These are phyloP conservation scores for Mellilla xanthometata DNA, from an alignment of 2,888 invertebrate genomes.

Conservation along the genomic window DNA sequence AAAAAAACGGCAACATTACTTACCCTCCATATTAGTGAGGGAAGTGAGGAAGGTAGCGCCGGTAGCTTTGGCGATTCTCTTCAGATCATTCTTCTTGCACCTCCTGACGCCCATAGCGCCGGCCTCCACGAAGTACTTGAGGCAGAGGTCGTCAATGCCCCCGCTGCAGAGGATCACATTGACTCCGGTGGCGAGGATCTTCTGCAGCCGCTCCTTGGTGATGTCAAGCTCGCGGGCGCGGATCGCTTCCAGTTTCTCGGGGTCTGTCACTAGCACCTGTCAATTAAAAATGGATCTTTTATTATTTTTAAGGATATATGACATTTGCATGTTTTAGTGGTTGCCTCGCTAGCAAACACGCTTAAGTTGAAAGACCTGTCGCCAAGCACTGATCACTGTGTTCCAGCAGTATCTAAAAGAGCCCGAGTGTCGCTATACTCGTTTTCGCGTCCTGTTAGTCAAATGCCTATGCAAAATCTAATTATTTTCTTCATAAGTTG, in stretches of 20 bases:
- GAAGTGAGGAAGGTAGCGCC: conserved; percentile 96
- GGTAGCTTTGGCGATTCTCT: conserved; percentile 99
- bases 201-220: conserved; percentile 98
- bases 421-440: too few relatives aligned
- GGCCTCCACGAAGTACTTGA: conserved; percentile 99
- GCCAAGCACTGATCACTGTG: too few relatives aligned
- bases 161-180: conserved; percentile 97
- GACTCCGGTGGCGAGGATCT: conserved; percentile 96
- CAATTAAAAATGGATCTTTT: too few relatives aligned
- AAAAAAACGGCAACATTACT: conserved; percentile 24
- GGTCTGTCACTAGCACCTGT: conserved; percentile 94
- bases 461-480: too few relatives aligned
- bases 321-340: too few relatives aligned
- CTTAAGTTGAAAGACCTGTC: too few relatives aligned
- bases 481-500: too few relatives aligned
- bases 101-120: conserved; percentile 98
- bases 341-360: too few relatives aligned
- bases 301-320: too few relatives aligned
- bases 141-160: conserved; percentile 98
- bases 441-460: too few relatives aligned
- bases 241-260: conserved; percentile 96
- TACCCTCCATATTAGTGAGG: conserved; percentile 97
- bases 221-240: conserved; percentile 97
- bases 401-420: too few relatives aligned
- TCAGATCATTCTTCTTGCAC: conserved; percentile 97